Base-by-base conservation (phyloP, 2,113 vertebrate species). In the Ceyx melanurus region DNA sequence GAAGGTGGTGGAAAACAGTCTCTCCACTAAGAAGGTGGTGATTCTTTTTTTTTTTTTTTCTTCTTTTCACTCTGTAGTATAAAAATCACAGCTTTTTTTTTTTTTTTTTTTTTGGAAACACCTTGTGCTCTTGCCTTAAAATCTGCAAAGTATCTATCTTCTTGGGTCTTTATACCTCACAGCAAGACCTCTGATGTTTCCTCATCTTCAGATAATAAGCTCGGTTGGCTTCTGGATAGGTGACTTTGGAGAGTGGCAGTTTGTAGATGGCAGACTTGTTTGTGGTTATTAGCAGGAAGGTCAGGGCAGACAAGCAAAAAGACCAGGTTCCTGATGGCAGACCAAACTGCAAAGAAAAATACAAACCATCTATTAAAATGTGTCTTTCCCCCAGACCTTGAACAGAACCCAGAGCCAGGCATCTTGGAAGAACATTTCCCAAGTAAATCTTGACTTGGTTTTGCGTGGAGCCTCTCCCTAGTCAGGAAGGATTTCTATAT, bases 321-420 rank as follows among this genome's bases (percentile, higher is more conserved):
- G 99, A 98, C 99, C 99, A 99, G 21, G 99, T 99, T 90, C 98
- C 99, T 14, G 99, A 89, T 7, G 99, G 99, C 67, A 99, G 75
- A 60, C 99, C 99, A 90, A 99, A 98, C 99, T 99, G 96, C 29
- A 81, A 46, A 48, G 20, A 22, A 64, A 78, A 91, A 58, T 1
- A 61, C 9, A 91, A 61, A 66, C 2, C 31, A 16, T 11, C 1
- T 22, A 1, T 78, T 53, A 42, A 31, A 17, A 0, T 2, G 1
- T 5, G 15, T 9, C 18, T 51, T 65, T 29, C 8, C 37, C 20
- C 29, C 45, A 60, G 46, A 33, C 22, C 64, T 35, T 35, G 23
- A 46, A 29, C 9, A 28, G 45, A 21, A 16, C 26, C 23, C 10
- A 11, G n/a, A 65, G 25, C 15, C 7, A n/a, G 25, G 7, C 16